phyloP scores from a whole-genome alignment of 2,797 vertebrate genomes.

The Micrastur ruficollis region DNA sequence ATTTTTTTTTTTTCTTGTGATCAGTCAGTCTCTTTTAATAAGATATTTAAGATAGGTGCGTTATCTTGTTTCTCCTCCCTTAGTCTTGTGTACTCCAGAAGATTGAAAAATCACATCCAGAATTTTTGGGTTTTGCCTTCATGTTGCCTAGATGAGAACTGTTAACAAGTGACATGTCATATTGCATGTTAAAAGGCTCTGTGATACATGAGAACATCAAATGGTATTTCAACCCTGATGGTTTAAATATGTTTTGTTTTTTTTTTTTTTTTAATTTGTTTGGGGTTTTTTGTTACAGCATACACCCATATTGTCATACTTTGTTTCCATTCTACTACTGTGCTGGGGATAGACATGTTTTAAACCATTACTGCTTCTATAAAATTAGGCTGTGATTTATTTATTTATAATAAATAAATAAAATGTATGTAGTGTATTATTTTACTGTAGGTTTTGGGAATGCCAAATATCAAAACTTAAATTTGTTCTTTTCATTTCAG shows the following conservation, averaged over 20 bases:
- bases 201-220: not conserved
- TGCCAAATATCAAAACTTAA: not conserved
- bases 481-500: not conserved
- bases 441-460: not conserved
- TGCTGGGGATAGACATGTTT: not conserved
- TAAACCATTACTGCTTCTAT: not conserved
- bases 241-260: not conserved
- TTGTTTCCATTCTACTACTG: not conserved
- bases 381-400: not conserved
- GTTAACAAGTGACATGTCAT: not conserved
- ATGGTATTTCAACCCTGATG: not conserved
- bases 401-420: not conserved
- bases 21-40: not conserved
- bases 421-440: not conserved
- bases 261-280: not conserved
- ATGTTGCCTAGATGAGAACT: not conserved
- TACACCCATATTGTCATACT: not conserved
- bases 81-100: not conserved
- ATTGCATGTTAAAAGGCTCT: not conserved
- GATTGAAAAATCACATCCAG: not conserved
- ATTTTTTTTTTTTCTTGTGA: not conserved
- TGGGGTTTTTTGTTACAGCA: not conserved
- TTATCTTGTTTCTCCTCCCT: not conserved
- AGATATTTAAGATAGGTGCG: not conserved
- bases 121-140: not conserved